Evolutionary conservation across 2,113 vertebrate genomes (phyloP).

Genomic region (Zosterops japonicus): DNA sequence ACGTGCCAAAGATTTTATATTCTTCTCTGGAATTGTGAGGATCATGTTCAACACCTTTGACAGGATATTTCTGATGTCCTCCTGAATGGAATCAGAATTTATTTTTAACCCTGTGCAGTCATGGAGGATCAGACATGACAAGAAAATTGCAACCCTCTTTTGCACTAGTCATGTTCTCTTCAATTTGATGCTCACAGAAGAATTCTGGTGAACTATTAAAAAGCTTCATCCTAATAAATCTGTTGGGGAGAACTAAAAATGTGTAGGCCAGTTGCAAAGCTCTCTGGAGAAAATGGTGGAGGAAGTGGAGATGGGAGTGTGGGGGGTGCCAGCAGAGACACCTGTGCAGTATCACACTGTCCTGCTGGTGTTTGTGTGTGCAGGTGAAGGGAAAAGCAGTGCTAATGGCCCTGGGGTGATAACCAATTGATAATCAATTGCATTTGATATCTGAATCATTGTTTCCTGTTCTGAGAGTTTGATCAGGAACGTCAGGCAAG

Average conservation of each 20-base stretch:
- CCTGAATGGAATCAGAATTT: background rate
- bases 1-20: background rate
- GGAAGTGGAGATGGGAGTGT: background rate
- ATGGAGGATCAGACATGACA: background rate
- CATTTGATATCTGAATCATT: background rate
- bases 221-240: background rate
- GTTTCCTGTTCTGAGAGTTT: background rate
- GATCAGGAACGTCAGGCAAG: background rate
- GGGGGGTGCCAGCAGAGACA: background rate
- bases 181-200: background rate
- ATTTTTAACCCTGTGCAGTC: background rate
- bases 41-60: accelerated
- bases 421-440: background rate
- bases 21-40: background rate
- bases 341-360: background rate
- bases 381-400: background rate
- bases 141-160: background rate
- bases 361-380: background rate
- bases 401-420: background rate
- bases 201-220: background rate
- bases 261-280: background rate
- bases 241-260: background rate
- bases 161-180: background rate
- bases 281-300: background rate
- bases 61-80: background rate